Evolutionary conservation across 2,113 vertebrate genomes (phyloP).

Genomic region (Prionailurus viverrinus): DNA sequence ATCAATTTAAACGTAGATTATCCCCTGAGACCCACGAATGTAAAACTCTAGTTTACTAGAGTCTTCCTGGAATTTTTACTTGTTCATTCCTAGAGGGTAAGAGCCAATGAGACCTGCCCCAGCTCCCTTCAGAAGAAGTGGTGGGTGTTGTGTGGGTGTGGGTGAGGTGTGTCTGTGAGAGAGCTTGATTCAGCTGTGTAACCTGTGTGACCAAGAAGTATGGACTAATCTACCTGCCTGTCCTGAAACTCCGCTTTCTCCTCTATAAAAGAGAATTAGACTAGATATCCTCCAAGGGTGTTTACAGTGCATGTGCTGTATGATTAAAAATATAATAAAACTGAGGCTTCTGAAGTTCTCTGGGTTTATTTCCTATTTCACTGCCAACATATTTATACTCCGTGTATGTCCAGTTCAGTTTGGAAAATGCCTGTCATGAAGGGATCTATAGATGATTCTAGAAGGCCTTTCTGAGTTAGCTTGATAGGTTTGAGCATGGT

Average conservation of each 20-base stretch:
- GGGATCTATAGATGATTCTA: not conserved
- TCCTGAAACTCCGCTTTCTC: slow-evolving; percentile 16
- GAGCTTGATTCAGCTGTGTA: not conserved
- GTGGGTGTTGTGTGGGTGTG: not conserved
- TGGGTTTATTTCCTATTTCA: not conserved
- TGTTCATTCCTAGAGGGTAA: not conserved
- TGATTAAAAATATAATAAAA: not conserved
- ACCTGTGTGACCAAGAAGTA: not conserved
- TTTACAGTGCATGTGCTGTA: not conserved
- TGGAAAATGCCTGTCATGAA: not conserved
- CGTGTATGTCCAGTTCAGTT: not conserved
- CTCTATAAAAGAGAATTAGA: not conserved
- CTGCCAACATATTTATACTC: not conserved
- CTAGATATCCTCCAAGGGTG: not conserved
- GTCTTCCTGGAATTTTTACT: not conserved
- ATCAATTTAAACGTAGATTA: not conserved
- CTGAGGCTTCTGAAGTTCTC: not conserved
- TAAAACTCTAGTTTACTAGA: not conserved
- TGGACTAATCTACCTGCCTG: not conserved
- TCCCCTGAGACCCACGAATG: not conserved
- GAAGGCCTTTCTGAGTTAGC: not conserved
- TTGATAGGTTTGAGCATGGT: not conserved
- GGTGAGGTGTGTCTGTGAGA: not conserved
- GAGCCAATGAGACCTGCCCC: not conserved
- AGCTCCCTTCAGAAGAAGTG: not conserved